These are phyloP conservation scores for Hyposoter didymator DNA, from an alignment of 2,888 invertebrate genomes.

Conservation along the genomic window DNA sequence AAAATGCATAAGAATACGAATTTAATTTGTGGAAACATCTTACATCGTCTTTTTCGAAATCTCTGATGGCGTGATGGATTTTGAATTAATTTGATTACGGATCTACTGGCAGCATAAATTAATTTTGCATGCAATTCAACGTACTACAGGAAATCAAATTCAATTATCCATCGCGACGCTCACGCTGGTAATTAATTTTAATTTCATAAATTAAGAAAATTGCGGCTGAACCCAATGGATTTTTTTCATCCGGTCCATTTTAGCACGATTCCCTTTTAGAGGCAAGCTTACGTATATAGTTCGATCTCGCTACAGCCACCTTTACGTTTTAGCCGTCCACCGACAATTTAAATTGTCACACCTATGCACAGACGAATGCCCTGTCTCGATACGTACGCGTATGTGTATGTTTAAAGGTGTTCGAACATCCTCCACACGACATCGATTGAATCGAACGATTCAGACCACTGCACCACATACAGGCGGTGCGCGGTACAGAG, in stretches of 20 bases:
- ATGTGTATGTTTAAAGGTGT: slow-evolving; percentile 14
- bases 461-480: slow-evolving; percentile 56
- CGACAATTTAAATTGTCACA: slow-evolving; percentile 63
- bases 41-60: not conserved
- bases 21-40: not conserved
- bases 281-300: slow-evolving; percentile 6
- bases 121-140: not conserved
- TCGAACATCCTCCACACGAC: slow-evolving; percentile 24
- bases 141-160: not conserved
- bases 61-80: not conserved
- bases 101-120: not conserved
- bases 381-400: not conserved
- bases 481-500: slow-evolving; percentile 37
- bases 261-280: not conserved
- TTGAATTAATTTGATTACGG: not conserved
- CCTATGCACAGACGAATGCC: slow-evolving; percentile 23
- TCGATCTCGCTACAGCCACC: slow-evolving; percentile 24
- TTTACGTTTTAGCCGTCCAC: slow-evolving; percentile 30
- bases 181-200: not conserved
- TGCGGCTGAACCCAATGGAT: no score
- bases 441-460: slow-evolving; percentile 66
- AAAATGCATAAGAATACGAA: not conserved
- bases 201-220: not conserved
- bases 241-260: not conserved
- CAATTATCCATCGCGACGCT: not conserved